Percentiles rank a stretch among this genome's conserved stretches.
Evolutionary conservation across 2,797 vertebrate species (phyloP).

Genomic region (Gambelia wislizenii): DNA sequence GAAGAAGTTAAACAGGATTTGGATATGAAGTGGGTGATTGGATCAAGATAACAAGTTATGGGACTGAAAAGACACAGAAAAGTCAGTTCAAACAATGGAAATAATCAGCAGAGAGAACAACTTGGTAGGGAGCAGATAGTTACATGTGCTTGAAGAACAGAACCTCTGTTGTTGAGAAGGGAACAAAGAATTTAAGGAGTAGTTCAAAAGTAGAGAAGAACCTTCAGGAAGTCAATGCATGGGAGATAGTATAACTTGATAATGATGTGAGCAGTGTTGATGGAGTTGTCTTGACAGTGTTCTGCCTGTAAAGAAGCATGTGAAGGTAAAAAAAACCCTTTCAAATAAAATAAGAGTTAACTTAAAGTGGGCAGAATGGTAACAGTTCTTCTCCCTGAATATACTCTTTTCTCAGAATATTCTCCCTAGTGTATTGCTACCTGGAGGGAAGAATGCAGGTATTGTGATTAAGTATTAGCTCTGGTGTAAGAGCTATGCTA

Average conservation of each 20-base stretch:
- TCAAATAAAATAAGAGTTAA: not conserved
- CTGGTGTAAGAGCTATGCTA: conserved; percentile 75
- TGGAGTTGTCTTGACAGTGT: not conserved
- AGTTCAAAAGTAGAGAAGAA: not conserved
- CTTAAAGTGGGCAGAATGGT: no score
- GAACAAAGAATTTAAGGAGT: not conserved
- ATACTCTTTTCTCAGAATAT: not conserved
- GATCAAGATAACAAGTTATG: not conserved
- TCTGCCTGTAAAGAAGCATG: not conserved
- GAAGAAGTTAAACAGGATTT: not conserved
- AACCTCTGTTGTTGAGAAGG: conserved; percentile 5
- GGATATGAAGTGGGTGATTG: not conserved
- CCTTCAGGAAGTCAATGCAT: not conserved
- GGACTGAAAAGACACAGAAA: not conserved
- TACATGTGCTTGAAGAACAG: not conserved
- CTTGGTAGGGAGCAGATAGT: not conserved
- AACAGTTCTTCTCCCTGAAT: no score
- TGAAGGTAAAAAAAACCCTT: not conserved
- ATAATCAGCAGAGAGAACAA: not conserved
- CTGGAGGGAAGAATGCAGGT: not conserved
- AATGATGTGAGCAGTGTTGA: not conserved
- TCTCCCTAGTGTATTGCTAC: not conserved
- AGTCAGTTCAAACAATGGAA: not conserved
- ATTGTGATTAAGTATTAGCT: not conserved
- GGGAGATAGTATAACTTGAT: not conserved